phyloP scores from a whole-genome alignment of 2,888 invertebrate species.

The Acrocyrtus sp. region DNA sequence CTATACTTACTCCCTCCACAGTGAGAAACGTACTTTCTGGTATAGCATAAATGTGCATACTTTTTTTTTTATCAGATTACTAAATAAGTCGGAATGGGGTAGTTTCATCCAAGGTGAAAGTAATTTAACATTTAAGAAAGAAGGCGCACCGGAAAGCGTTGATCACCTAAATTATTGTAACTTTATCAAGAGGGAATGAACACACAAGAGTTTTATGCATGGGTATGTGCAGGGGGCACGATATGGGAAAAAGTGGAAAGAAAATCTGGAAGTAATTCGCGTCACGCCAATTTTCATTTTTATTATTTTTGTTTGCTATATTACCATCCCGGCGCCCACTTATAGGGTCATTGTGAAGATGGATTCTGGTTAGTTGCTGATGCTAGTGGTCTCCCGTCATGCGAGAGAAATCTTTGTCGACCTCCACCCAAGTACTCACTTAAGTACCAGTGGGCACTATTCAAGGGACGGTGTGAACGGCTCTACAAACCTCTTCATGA shows the following conservation, averaged over 20 bases:
- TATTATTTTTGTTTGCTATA: not conserved
- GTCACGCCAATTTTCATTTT: slow-evolving; percentile 13
- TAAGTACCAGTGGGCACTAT: slow-evolving; percentile 62
- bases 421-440: slow-evolving; percentile 62
- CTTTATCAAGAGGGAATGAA: slow-evolving; percentile 48
- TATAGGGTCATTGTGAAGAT: slow-evolving; percentile 62
- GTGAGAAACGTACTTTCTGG: too few relatives aligned
- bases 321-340: not conserved
- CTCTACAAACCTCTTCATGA: slow-evolving; percentile 61
- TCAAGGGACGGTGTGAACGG: slow-evolving; percentile 62
- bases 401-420: slow-evolving; percentile 62
- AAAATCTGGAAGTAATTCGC: not conserved
- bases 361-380: slow-evolving; percentile 63
- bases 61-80: not conserved
- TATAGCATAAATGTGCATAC: not conserved
- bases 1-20: too few relatives aligned
- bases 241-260: slow-evolving; percentile 1
- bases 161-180: slow-evolving; percentile 46
- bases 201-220: not conserved
- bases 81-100: not conserved
- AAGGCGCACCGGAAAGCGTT: slow-evolving; percentile 38
- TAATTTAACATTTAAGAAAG: slow-evolving; percentile 39
- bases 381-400: slow-evolving; percentile 60
- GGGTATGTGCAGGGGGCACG: not conserved
- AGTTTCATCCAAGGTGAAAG: slow-evolving; percentile 41